Evolutionary conservation across 2,888 invertebrate genomes (phyloP), one percentile per base, ranked within the genome.

Genomic region (Eulithis testata): DNA sequence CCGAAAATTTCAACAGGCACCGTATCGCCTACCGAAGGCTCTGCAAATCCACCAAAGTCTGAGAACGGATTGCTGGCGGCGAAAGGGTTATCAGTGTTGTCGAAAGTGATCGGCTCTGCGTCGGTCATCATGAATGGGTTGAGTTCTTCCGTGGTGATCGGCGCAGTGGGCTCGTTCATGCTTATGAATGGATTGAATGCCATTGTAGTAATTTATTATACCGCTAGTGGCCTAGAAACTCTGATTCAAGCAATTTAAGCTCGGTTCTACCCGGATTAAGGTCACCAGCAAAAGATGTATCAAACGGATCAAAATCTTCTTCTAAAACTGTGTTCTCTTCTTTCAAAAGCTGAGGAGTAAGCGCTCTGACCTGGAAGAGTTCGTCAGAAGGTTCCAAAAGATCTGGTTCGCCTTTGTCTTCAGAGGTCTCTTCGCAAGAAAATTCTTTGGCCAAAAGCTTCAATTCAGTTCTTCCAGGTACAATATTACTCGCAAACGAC

Each of bases 101-200:
- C 74, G 68, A 86, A 82, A 21, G 77, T 73, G 1, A 77, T 73
- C 2, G 82, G 73, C 60, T 88, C 90, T 1, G 78, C 81, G 63
- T 93, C 94, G 31, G 94, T 90, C 80, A 95, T 91, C 77, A 96
- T 94, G 78, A 96, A 96, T 27, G 96, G 96, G 86, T 96, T 96
- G 2, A 95, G 94, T 50, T 92, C 93, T 44, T 94, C 91, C 3
- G 93, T 83, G 11, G 92, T 86, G 43, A 92, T 89, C 4, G 94
- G 88, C 37, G 93, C 91, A 3, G 88, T 83, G 58, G 94, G 94
- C 76, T 97, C 97, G 69, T 95, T 95, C 83, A 94, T 94, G 91
- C 96, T 96, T 62, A 97, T 89, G 82, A 97, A 97, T 27, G 97
- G 97, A 93, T 97, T 97, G 55, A 79, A 90, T 53, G 96, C 96